Evolutionary conservation across 2,888 invertebrate species (phyloP), one percentile per base, ranked within the genome.

Genomic region (Cylloceria caligata): DNA sequence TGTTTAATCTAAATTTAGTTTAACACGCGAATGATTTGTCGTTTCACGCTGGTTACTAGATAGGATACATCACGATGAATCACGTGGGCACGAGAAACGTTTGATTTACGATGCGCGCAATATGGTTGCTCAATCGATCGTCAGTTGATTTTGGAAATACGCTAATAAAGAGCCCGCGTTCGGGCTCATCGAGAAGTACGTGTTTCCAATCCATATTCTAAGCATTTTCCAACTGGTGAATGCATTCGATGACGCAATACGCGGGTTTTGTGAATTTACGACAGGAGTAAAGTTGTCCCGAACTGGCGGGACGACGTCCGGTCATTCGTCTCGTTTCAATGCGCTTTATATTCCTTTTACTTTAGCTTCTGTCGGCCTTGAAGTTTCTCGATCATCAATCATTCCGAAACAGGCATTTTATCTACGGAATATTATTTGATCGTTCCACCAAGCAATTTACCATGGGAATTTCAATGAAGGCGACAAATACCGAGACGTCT

Each of bases 1-100:
- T 52, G 72, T 13, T 19, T 13, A 11, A 21, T 21, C 82, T 82
- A 82, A 82, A 82, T 79, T 79, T 82, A 82, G 52, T 68, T 52
- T 36, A 45, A 39, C 19, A 34, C 64, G 69, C 65, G 75, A 79
- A 82, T 82, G 79, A 79, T 82, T 79, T 72, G 82, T 82, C 79
- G 75, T 71, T 75, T 55, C 73, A 3, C 71, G 65, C 27, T 62
- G 62, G 42, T 64, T 64, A 55, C 55, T 27, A 34, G 68, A 60
- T 34, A 45, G 39, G 36, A 52, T 73, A 60, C 52, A 60, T 9
- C 42, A 3, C 57, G 64, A n/a, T 24, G 34, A 74, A 78, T 78
- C 64, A 65, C 52, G 71, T 73, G 82, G 79, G 82, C 79, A 79
- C 60, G 71, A 55, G 55, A 24, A 45, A 74, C 79, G 19, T 49